Percentiles rank a stretch among this genome's conserved stretches.
Conservation (phyloP, 35 echinoderm and acorn worm genomes). For the Acanthaster planci region DNA sequence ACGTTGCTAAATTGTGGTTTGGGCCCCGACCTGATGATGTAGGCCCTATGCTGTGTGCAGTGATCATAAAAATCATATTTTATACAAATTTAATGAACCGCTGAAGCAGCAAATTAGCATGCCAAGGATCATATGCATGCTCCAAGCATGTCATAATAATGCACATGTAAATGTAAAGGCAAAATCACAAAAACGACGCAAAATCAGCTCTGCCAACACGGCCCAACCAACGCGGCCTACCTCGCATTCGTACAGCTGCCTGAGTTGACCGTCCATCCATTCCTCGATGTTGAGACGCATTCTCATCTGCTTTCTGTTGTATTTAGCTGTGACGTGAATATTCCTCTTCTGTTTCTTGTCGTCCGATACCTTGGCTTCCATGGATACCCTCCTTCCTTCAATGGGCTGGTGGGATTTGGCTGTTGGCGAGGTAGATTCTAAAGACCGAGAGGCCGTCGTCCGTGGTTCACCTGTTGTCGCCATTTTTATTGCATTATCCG, state of each 20-base stretch:
- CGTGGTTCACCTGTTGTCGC: constrained; percentile 19
- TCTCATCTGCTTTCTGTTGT: constrained; percentile 68
- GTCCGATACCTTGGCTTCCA: background rate
- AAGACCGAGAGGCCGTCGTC: background rate
- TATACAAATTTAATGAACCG: background rate
- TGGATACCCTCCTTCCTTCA: background rate
- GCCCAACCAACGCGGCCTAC: background rate
- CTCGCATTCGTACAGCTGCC: constrained; percentile 72
- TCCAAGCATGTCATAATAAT: background rate
- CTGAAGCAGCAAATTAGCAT: background rate
- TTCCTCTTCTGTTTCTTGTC: constrained; percentile 18
- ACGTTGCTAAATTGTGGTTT: too few relatives aligned
- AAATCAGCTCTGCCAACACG: background rate
- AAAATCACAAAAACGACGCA: background rate
- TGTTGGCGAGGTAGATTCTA: background rate
- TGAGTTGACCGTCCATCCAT: constrained; percentile 74
- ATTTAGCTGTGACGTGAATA: constrained; percentile 61
- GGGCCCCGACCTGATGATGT: too few relatives aligned
- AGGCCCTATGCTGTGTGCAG: too few relatives aligned
- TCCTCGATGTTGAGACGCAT: constrained; percentile 72
- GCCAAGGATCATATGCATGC: background rate
- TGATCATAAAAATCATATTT: too few relatives aligned
- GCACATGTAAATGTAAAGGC: too few relatives aligned
- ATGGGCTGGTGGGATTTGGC: background rate
- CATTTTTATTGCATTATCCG: constrained; percentile 23